Conservation (phyloP, 1,140 invertebrate species). For the Calycopis cecrops region DNA sequence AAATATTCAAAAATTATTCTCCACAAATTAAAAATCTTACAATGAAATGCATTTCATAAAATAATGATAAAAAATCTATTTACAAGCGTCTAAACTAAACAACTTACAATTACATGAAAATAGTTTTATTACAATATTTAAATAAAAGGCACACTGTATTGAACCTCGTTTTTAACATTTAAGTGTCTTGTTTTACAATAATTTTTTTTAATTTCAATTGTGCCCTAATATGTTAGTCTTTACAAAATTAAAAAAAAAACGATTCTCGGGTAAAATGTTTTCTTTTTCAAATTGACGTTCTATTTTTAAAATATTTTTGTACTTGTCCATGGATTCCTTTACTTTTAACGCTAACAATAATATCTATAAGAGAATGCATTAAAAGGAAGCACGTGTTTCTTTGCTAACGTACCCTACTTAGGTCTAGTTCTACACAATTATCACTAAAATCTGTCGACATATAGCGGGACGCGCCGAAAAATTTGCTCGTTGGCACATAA, state of each 20-base stretch:
- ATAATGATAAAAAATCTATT: conserved; percentile 68
- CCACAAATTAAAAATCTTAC: conserved; percentile 60
- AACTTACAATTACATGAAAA: conserved; percentile 40
- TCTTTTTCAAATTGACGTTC: conserved; percentile 19
- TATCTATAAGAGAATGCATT: conserved; percentile 48
- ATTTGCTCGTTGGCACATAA: conserved; percentile 59
- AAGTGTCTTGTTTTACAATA: conserved; percentile 28
- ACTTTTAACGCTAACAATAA: conserved; percentile 27
- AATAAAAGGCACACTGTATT: conserved; percentile 47
- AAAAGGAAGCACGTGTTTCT: conserved; percentile 64
- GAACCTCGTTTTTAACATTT: conserved; percentile 8
- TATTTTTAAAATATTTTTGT: conserved; percentile 24
- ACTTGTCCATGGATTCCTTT: conserved; percentile 21
- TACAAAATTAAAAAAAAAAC: conserved; percentile 10
- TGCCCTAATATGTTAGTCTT: conserved; percentile 32
- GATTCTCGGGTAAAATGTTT: conserved; percentile 14
- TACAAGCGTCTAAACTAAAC: conserved; percentile 44
- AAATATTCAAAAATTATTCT: conserved; percentile 65
- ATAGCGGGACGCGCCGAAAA: conserved; percentile 13
- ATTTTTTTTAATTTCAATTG: conserved; percentile 25
- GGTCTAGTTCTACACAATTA: conserved; percentile 46
- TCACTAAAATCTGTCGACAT: conserved; percentile 30
- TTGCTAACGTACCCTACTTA: conserved; percentile 45
- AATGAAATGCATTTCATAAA: conserved; percentile 71
- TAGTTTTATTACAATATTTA: conserved; percentile 56